Evolutionary conservation across 2,888 invertebrate genomes (phyloP).

Genomic region (Eurytoma californica): DNA sequence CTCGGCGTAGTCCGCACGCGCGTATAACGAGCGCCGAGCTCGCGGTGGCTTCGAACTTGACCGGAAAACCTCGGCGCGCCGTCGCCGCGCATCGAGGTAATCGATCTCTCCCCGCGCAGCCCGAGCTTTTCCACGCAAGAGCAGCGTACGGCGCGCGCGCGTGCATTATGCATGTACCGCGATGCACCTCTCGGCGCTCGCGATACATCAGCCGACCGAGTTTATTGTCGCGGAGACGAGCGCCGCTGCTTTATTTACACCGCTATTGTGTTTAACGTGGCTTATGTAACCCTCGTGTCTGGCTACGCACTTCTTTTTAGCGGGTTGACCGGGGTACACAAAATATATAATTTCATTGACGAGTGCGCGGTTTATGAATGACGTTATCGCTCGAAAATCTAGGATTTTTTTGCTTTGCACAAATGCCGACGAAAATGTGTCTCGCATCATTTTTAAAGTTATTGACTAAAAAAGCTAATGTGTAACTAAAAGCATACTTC

Average conservation of each 20-base stretch:
- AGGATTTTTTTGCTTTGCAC: too few species aligned
- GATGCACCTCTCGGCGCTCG: neutral
- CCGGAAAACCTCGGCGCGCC: constrained; percentile 61
- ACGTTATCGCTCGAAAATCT: too few species aligned
- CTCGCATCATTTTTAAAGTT: too few species aligned
- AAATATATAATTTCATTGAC: too few species aligned
- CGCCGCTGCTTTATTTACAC: constrained; percentile 26
- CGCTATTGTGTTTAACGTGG: constrained; percentile 4
- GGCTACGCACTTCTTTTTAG: too few species aligned
- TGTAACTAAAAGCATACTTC: too few species aligned
- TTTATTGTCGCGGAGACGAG: constrained; percentile 12
- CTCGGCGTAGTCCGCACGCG: neutral
- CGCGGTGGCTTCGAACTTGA: constrained; percentile 44
- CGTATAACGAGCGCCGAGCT: neutral
- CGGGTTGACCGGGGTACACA: too few species aligned
- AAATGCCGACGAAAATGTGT: too few species aligned
- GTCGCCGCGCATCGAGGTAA: constrained; percentile 49
- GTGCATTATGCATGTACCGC: neutral
- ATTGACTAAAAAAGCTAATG: too few species aligned
- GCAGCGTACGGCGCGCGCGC: neutral
- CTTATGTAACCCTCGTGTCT: neutral
- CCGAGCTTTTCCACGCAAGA: constrained; percentile 25
- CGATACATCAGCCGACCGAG: constrained; percentile 23
- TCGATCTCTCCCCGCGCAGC: constrained; percentile 41
- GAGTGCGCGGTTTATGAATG: too few species aligned